Evolutionary conservation across 2,797 vertebrate species (phyloP).

Genomic region (Perdix hodgsoniae): DNA sequence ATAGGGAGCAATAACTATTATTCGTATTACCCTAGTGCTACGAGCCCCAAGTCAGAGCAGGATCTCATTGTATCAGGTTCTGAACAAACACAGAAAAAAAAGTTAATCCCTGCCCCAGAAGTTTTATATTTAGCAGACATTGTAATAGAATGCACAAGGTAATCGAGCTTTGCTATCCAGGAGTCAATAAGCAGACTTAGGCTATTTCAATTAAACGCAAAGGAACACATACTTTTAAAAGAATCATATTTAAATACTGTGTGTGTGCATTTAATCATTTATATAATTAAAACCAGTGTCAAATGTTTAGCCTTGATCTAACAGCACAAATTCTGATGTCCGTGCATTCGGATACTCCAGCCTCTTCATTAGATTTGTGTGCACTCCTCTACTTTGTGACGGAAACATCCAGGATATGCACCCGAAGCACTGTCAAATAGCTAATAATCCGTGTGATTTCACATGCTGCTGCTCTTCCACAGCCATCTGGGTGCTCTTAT

Average conservation of each 20-base stretch:
- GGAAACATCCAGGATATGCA: background rate
- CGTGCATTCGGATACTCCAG: background rate
- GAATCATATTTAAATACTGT: background rate
- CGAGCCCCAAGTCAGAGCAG: constrained; percentile 74
- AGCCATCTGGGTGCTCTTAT: background rate
- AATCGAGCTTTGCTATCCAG: constrained; percentile 33
- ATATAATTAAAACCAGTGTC: background rate
- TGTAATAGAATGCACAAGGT: constrained; percentile 50
- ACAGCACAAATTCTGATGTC: background rate
- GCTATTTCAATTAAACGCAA: constrained; percentile 31
- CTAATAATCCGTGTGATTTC: background rate
- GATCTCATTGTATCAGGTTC: constrained; percentile 75
- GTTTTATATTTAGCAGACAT: constrained; percentile 53
- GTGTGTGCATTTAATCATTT: background rate
- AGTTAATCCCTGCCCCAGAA: constrained; percentile 65
- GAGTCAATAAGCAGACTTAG: constrained; percentile 29
- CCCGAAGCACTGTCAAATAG: background rate
- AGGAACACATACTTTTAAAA: constrained; percentile 12
- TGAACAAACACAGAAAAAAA: constrained; percentile 76
- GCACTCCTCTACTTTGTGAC: background rate
- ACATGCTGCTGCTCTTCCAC: background rate
- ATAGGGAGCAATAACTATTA: constrained; percentile 72
- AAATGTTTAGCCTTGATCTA: background rate
- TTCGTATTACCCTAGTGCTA: constrained; percentile 74
- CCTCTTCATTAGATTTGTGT: background rate